A percentile compares a stretch with the other conserved stretches of the same genome.
Conservation (phyloP, 2,113 vertebrate genomes). For the Saguinus midas region DNA sequence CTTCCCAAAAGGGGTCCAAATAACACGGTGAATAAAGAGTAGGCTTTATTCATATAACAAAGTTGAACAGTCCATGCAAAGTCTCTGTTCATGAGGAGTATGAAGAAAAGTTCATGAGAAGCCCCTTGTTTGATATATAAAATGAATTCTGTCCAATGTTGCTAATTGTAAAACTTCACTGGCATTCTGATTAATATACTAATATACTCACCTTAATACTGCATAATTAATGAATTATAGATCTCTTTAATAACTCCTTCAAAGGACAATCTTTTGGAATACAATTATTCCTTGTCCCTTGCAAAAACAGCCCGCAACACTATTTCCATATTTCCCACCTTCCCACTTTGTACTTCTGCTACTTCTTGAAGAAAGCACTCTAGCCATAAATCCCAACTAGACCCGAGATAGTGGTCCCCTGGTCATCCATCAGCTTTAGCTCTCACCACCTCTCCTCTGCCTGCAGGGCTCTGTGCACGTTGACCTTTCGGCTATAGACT, state of each 20-base stretch:
- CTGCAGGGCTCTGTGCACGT: background rate
- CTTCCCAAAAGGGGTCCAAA: background rate
- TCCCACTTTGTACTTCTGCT: background rate
- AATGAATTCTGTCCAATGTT: background rate
- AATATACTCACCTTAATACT: background rate
- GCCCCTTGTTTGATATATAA: background rate
- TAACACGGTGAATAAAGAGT: background rate
- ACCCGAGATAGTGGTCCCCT: slow-evolving; percentile 27
- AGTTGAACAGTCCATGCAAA: background rate
- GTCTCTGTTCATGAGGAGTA: background rate
- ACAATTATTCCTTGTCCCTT: background rate
- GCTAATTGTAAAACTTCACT: background rate
- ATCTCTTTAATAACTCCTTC: background rate
- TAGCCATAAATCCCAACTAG: slow-evolving; percentile 58
- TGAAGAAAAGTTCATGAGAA: background rate
- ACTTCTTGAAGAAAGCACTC: slow-evolving; percentile 30
- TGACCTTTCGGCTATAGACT: slow-evolving; percentile 57
- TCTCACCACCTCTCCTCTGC: slow-evolving; percentile 36
- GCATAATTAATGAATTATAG: slow-evolving; percentile 18
- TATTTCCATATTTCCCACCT: background rate
- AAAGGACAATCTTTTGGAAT: background rate
- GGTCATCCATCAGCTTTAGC: slow-evolving; percentile 47
- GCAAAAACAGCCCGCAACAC: background rate
- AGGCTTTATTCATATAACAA: background rate
- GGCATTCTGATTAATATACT: background rate